A percentile compares a stretch with the other conserved stretches of the same genome.
Evolutionary conservation across 2,113 vertebrate genomes (phyloP).

Genomic region (Ammodramus savannarum): DNA sequence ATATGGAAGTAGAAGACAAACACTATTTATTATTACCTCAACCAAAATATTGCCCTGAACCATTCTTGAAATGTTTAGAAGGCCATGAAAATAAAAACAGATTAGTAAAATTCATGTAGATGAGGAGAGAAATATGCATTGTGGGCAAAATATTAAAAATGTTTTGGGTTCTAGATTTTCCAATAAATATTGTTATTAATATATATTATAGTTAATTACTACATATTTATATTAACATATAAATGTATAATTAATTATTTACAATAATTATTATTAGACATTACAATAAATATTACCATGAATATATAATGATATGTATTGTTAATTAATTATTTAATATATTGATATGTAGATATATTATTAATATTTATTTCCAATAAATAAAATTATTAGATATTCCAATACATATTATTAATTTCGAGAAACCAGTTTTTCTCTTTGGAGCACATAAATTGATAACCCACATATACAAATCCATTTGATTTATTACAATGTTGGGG

Average conservation of each 20-base stretch:
- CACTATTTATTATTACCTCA: neutral
- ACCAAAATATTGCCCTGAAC: neutral
- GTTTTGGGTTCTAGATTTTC: neutral
- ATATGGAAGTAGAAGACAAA: neutral
- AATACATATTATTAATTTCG: neutral
- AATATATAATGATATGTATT: neutral
- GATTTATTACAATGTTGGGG: neutral
- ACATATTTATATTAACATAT: neutral
- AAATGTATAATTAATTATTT: neutral
- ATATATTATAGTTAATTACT: neutral
- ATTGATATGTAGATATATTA: neutral
- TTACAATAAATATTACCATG: no score
- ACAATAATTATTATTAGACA: no score
- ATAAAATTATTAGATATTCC: neutral
- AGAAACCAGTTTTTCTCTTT: neutral
- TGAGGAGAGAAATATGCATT: neutral
- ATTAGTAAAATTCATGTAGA: accelerated
- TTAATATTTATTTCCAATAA: neutral
- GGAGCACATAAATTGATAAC: neutral
- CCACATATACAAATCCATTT: neutral
- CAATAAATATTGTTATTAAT: neutral
- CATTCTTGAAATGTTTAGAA: neutral
- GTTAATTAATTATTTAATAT: neutral
- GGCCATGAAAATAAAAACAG: neutral
- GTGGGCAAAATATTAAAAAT: neutral